Base-by-base conservation (phyloP, 1,140 invertebrate species). In the Aphelenchoides besseyi region DNA sequence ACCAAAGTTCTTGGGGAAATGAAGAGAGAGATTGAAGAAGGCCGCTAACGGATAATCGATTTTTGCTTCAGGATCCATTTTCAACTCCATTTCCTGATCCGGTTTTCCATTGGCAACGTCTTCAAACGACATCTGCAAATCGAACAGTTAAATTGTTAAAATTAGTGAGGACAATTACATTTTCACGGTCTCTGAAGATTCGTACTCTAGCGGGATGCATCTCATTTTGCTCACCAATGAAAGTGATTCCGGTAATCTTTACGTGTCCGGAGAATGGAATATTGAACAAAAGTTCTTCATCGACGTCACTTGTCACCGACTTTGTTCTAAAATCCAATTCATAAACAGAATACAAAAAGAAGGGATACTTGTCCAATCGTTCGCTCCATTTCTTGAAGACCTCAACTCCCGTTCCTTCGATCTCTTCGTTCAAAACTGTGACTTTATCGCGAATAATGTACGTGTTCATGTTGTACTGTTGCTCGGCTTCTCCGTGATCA, bases 191-290 rank as follows among this genome's bases (percentile, higher is more conserved):
- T 41, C 82, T 82, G 90, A 88, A 96, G 92, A 97, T 79, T 88
- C 90, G 90, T 85, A 97, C 90, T 85, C 89, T 89, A 30, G 89
- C 88, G 5, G 94, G 94, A 87, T 94, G 92, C 52, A 88, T 88
- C 70, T 91, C 89, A 79, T 91, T 89, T 85, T 94, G 90, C 79
- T 91, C 92, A 23, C 93, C 94, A 77, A 91, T 89, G 54, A 97
- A 86, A 77, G 94, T 92, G 53, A 97, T 90, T 28, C 93, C 93
- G 87, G 95, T 96, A 53, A 97, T 86, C 86, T 97, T 97, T 0
- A 97, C 88, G 87, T 92, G 92, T 26, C 93, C 94, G 53, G 92
- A 93, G 84, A 97, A 96, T 89, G 94, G 94, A 81, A 97, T 93
- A 85, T 95, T 95, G 82, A 97, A 94, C 0, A 97, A 85, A 2